Percentiles rank a stretch among this genome's conserved stretches.
Evolutionary conservation across 2,888 invertebrate genomes (phyloP).

Genomic region (Cepaea hortensis): DNA sequence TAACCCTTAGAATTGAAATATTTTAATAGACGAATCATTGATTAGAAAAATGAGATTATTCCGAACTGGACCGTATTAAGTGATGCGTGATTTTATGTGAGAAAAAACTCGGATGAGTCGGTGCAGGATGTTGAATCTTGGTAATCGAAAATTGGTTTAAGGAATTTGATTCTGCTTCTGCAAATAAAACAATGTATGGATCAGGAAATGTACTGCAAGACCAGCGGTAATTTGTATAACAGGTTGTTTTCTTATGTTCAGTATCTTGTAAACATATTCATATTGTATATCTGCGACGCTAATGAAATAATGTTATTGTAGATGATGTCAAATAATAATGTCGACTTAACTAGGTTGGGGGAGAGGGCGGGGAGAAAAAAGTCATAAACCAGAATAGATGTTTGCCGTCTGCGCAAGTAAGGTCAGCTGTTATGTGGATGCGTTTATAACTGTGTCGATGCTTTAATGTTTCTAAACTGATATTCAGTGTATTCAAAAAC

Average conservation of each 20-base stretch:
- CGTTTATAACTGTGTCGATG: no score
- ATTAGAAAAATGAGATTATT: conserved; percentile 27
- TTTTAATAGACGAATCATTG: conserved; percentile 32
- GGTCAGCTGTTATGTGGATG: no score
- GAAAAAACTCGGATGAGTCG: conserved; percentile 11
- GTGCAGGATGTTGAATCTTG: conserved; percentile 8
- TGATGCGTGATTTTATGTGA: conserved; percentile 20
- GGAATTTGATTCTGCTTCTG: conserved; percentile 2
- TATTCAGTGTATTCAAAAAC: no score
- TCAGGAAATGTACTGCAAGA: neutral
- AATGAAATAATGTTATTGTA: no score
- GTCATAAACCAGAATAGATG: no score
- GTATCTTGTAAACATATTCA: no score
- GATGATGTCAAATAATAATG: no score
- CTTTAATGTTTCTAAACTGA: no score
- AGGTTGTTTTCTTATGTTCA: neutral
- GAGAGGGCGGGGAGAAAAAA: no score
- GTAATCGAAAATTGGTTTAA: conserved; percentile 22
- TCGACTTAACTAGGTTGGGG: no score
- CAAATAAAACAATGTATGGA: conserved; percentile 12
- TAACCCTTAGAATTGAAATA: conserved; percentile 31
- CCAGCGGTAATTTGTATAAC: conserved; percentile 13
- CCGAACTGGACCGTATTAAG: conserved; percentile 22
- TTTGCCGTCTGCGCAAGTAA: no score
- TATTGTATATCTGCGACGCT: no score